Evolutionary conservation across 2,888 invertebrate genomes (phyloP), one percentile per base, ranked within the genome.

Genomic region (Sussaba pulchella): DNA sequence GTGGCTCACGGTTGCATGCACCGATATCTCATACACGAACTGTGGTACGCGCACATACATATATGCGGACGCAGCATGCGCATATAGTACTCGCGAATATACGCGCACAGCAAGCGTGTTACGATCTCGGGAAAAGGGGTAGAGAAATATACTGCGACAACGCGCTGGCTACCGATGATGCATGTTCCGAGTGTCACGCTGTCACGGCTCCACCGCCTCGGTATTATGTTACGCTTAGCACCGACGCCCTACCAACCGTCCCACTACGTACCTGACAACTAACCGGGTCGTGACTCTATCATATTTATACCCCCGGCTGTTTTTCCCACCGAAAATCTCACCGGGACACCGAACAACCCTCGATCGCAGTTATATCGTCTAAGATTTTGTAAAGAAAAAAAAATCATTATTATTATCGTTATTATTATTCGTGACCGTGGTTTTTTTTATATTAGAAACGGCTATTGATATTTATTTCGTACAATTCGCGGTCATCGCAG

Each of bases 111-210:
- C 69, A 43, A 66, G 74, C 76, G 76, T 76, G 80, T 67, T 76
- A 61, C 75, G 31, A 77, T 71, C 59, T 77, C 21, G 70, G 36
- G 67, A 81, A 73, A 71, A 76, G 81, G 72, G 75, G 74, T 63
- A 54, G 78, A 78, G 76, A 88, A 87, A 88, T 89, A 88, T 89
- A 89, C 87, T 83, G 88, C 89, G 87, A 89, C 89, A 88, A 82
- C 83, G 85, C 79, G 83, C 84, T 84, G 82, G 90, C 90, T 90
- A 90, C 90, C 88, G 90, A 90, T 90, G 89, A 90, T 90, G 86
- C 88, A 89, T 89, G 87, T 85, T 83, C 84, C 54, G 71, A 66
- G 82, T 82, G 85, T 84, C 83, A 82, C 74, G 75, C 72, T 84
- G 83, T 84, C 85, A 83, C 80, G 79, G 80, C 75, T 63, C 66